These are phyloP conservation scores for Tenebrosternarchus preto DNA, from an alignment of 2,113 vertebrate species.

Conservation along the genomic window DNA sequence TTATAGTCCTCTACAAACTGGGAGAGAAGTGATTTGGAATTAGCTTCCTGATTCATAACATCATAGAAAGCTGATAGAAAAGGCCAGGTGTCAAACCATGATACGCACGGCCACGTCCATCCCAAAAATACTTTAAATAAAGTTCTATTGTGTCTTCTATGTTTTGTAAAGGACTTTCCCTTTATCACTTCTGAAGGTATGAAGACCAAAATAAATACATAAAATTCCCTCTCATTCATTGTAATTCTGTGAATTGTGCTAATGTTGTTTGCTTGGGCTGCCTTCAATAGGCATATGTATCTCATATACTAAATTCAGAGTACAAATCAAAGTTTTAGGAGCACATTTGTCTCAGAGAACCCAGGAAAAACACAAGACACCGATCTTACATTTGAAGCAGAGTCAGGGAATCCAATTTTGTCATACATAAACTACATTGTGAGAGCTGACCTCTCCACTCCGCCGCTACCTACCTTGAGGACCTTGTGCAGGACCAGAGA, in stretches of 20 bases:
- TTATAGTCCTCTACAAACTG: slow-evolving; percentile 99
- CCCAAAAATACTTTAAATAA: neutral
- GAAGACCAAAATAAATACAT: too few species aligned
- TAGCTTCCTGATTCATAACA: neutral
- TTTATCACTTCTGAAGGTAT: too few species aligned
- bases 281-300: too few species aligned
- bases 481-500: slow-evolving; percentile 77
- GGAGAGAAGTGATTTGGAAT: neutral
- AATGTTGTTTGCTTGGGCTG: neutral
- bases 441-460: slow-evolving; percentile 75
- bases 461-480: slow-evolving; percentile 78
- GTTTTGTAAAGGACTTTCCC: neutral
- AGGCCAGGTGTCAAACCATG: neutral
- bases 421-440: slow-evolving; percentile 79
- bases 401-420: slow-evolving; percentile 64
- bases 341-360: too few species aligned
- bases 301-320: neutral
- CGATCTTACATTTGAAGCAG: neutral
- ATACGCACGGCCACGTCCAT: neutral
- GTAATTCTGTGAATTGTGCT: too few species aligned
- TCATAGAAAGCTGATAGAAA: too few species aligned
- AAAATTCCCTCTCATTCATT: too few species aligned
- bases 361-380: too few species aligned
- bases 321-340: too few species aligned
- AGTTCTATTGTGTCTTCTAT: neutral